Conservation (phyloP, 2,113 vertebrate genomes). For the Hiodon alosoides region DNA sequence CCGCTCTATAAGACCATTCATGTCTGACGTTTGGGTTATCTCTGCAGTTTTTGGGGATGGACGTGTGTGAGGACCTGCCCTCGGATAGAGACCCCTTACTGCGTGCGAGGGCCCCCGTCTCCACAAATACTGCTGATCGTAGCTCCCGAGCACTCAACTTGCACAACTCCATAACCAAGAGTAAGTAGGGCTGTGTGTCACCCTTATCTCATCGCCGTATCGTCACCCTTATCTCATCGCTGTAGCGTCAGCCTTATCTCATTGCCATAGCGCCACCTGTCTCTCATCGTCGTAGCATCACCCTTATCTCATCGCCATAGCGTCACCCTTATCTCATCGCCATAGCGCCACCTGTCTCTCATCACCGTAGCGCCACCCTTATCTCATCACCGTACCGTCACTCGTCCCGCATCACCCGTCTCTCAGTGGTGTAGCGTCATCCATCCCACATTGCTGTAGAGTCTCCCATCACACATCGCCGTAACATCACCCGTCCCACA, state of each 20-base stretch:
- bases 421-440: no score
- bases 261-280: neutral
- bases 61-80: constrained; percentile 51
- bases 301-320: neutral
- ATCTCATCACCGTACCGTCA: no score
- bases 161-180: constrained; percentile 81
- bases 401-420: no score
- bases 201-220: neutral
- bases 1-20: neutral
- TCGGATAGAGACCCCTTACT: constrained; percentile 50
- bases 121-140: constrained; percentile 63
- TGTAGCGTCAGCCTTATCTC: neutral
- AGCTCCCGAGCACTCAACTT: constrained; percentile 74
- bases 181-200: constrained; percentile 49
- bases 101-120: constrained; percentile 37
- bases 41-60: constrained; percentile 44
- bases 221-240: neutral
- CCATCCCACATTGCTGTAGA: no score
- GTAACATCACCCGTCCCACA: no score
- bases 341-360: neutral
- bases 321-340: neutral
- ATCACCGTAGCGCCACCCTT: no score
- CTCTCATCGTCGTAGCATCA: no score
- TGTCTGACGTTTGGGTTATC: neutral
- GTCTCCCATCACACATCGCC: no score